These are phyloP conservation scores for Gnathonemus echidnorhynchus DNA, from an alignment of 2,113 vertebrate genomes.

Conservation along the genomic window DNA sequence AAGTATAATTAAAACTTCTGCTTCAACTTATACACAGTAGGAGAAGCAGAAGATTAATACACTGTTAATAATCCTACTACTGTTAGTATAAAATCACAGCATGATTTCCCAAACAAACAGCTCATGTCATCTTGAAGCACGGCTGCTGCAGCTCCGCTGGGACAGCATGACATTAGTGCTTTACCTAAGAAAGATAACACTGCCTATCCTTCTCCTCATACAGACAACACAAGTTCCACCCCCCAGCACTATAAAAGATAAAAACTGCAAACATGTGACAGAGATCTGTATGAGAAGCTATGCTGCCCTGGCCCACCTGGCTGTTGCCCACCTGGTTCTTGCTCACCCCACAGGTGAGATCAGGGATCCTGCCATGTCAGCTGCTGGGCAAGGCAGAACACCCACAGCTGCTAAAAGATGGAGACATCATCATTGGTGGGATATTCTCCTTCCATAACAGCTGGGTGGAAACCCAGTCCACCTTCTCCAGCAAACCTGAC, in stretches of 20 bases:
- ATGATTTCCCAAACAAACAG: neutral
- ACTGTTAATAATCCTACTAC: neutral
- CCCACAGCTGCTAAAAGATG: constrained; percentile 37
- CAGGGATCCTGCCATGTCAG: constrained; percentile 30
- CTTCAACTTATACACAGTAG: neutral
- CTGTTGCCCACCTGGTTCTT: constrained; percentile 30
- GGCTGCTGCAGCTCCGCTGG: neutral
- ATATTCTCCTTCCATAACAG: constrained; percentile 45
- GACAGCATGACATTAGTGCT: neutral
- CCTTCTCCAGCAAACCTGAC: constrained; percentile 33
- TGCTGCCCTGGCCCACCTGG: constrained; percentile 16
- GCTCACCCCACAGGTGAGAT: constrained; percentile 22
- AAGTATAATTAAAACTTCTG: neutral
- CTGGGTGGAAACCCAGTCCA: constrained; percentile 30
- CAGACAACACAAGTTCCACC: neutral
- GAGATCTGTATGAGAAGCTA: neutral
- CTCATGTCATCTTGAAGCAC: neutral
- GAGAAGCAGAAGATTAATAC: neutral
- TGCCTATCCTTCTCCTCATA: neutral
- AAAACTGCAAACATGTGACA: neutral
- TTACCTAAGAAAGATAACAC: neutral
- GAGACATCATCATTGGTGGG: constrained; percentile 41
- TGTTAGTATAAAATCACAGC: neutral
- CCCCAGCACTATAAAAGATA: constrained; percentile 7
- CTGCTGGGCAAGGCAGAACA: constrained; percentile 23